Evolutionary conservation across 2,797 vertebrate species (phyloP).

Genomic region (Chaenodraco wilsoni): DNA sequence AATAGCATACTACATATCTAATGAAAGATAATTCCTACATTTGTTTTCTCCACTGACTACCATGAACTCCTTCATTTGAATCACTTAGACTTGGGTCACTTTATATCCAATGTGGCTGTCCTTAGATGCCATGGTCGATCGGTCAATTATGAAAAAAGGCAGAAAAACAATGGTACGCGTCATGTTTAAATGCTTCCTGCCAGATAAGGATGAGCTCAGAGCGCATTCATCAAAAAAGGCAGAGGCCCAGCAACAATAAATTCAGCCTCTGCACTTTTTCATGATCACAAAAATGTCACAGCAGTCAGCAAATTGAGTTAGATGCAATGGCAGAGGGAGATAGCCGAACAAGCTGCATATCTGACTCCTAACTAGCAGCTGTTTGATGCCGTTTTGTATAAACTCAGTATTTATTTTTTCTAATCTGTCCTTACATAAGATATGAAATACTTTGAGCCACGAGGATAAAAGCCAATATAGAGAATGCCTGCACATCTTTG

Average conservation of each 20-base stretch:
- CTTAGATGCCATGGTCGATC: slow-evolving; percentile 1
- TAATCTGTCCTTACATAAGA: slow-evolving; percentile 64
- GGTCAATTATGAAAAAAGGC: slow-evolving; percentile 16
- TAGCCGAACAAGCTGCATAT: slow-evolving; percentile 46
- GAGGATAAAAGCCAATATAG: slow-evolving; percentile 43
- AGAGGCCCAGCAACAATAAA: slow-evolving; percentile 54
- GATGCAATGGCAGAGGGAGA: slow-evolving; percentile 50
- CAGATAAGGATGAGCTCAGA: slow-evolving; percentile 64
- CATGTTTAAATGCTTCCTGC: slow-evolving; percentile 58
- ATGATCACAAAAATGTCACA: slow-evolving; percentile 69
- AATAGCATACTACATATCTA: not conserved
- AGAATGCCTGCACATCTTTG: slow-evolving; percentile 38
- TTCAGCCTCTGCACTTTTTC: slow-evolving; percentile 56
- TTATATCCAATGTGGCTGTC: not conserved
- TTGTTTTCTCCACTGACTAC: not conserved
- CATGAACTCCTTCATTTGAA: not conserved
- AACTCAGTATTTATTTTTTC: slow-evolving; percentile 16
- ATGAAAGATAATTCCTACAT: not conserved
- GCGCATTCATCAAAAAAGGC: slow-evolving; percentile 61
- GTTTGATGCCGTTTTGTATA: slow-evolving; percentile 53
- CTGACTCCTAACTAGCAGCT: slow-evolving; percentile 36
- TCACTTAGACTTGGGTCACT: not conserved
- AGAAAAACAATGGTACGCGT: slow-evolving; percentile 46
- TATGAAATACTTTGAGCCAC: slow-evolving; percentile 51
- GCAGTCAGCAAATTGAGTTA: slow-evolving; percentile 69